Evolutionary conservation across 2,888 invertebrate genomes (phyloP).

Genomic region (Xanthorhoe spadicearia): DNA sequence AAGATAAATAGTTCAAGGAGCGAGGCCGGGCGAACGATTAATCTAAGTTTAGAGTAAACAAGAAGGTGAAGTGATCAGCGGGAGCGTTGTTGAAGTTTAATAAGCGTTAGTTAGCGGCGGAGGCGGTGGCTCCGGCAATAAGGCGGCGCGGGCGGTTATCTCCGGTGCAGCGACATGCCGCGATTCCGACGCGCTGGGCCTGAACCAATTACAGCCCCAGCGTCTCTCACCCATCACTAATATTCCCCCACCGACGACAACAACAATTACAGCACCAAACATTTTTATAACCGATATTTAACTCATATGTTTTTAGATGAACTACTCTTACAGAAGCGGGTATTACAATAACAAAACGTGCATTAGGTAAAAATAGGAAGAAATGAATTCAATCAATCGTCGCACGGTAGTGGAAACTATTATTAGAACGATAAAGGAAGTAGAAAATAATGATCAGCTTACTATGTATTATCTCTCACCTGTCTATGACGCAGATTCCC

Average conservation of each 20-base stretch:
- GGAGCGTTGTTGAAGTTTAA: constrained; percentile 83
- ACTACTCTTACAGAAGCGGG: background rate
- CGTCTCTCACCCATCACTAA: constrained; percentile 51
- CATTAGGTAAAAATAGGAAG: constrained; percentile 25
- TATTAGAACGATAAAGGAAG: constrained; percentile 18
- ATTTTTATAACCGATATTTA: background rate
- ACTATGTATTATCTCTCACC: background rate
- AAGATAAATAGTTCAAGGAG: constrained; percentile 67
- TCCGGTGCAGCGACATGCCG: constrained; percentile 66
- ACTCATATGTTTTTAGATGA: background rate
- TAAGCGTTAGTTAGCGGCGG: constrained; percentile 81
- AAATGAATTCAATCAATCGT: constrained; percentile 11
- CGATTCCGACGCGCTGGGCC: constrained; percentile 35
- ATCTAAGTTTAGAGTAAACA: constrained; percentile 83
- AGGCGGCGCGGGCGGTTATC: constrained; percentile 67
- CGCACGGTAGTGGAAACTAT: constrained; percentile 15
- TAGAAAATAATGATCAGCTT: constrained; percentile 16
- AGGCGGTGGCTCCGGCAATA: constrained; percentile 70
- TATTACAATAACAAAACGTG: background rate
- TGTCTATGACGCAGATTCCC: constrained; percentile 3
- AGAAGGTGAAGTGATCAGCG: constrained; percentile 83
- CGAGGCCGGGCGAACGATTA: constrained; percentile 74
- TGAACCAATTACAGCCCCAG: constrained; percentile 61
- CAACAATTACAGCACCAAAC: constrained; percentile 41
- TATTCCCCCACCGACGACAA: constrained; percentile 41